A percentile compares a stretch with the other conserved stretches of the same genome.
Conservation (phyloP, 2,113 vertebrate species). For the Butastur rufipennis region DNA sequence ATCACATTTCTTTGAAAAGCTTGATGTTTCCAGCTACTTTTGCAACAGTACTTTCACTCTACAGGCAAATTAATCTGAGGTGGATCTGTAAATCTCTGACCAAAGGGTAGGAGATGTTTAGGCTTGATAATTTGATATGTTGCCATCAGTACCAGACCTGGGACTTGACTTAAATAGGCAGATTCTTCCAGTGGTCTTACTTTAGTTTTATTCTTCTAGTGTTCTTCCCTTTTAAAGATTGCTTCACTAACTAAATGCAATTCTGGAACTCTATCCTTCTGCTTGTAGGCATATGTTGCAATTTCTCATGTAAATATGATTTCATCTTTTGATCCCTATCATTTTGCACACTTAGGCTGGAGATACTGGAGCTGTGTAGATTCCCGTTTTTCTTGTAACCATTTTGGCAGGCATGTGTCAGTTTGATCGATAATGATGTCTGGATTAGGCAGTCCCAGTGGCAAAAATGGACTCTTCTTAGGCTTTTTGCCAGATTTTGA, state of each 20-base stretch:
- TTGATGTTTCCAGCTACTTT: not conserved
- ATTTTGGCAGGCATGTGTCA: slow-evolving; percentile 65
- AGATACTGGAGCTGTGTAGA: not conserved
- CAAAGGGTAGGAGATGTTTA: not conserved
- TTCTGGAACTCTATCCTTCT: not conserved
- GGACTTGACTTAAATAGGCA: not conserved
- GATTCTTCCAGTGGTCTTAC: not conserved
- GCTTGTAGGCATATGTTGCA: not conserved
- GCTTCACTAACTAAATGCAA: not conserved
- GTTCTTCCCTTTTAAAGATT: not conserved
- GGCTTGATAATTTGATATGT: not conserved
- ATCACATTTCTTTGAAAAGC: not conserved
- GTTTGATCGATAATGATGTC: slow-evolving; percentile 69
- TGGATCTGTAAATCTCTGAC: not conserved
- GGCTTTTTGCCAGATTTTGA: slow-evolving; percentile 73
- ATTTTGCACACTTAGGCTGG: not conserved
- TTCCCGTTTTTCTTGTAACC: slow-evolving; percentile 46
- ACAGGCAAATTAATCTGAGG: not conserved
- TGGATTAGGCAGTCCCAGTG: slow-evolving; percentile 68
- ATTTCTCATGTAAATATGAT: not conserved
- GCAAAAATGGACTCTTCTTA: slow-evolving; percentile 67
- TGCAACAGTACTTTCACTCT: not conserved
- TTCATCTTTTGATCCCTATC: not conserved
- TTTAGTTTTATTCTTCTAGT: not conserved
- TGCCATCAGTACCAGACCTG: not conserved